Percentiles rank a stretch among this genome's conserved stretches.
phyloP scores from a whole-genome alignment of 2,113 vertebrate genomes.

The Cichladusa arquata region DNA sequence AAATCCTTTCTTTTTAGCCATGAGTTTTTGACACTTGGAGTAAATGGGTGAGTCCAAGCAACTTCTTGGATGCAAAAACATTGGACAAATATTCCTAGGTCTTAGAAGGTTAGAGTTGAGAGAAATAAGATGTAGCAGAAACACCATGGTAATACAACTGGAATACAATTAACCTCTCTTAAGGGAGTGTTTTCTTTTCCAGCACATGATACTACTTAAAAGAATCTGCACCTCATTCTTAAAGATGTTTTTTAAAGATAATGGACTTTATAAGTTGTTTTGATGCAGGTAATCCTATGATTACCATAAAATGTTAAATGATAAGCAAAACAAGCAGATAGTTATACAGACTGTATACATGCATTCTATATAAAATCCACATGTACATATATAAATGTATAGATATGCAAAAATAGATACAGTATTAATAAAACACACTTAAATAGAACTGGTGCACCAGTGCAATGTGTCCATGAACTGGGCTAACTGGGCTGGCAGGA shows the following conservation, averaged over 20 bases:
- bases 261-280: background rate
- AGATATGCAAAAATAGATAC: background rate
- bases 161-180: background rate
- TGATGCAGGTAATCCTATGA: background rate
- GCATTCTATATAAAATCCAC: background rate
- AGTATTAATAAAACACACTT: background rate
- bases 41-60: background rate
- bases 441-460: background rate
- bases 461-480: background rate
- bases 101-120: background rate
- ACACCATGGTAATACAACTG: background rate
- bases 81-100: background rate
- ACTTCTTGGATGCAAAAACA: background rate
- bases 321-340: background rate
- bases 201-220: background rate
- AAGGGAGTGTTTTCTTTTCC: background rate
- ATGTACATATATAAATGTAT: background rate
- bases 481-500: background rate
- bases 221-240: background rate
- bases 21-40: background rate
- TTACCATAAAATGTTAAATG: background rate
- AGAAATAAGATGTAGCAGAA: background rate
- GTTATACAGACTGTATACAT: background rate
- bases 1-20: background rate
- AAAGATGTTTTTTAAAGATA: background rate